Conservation (phyloP, 2,888 invertebrate genomes). For the Dermolepida albohirtum region DNA sequence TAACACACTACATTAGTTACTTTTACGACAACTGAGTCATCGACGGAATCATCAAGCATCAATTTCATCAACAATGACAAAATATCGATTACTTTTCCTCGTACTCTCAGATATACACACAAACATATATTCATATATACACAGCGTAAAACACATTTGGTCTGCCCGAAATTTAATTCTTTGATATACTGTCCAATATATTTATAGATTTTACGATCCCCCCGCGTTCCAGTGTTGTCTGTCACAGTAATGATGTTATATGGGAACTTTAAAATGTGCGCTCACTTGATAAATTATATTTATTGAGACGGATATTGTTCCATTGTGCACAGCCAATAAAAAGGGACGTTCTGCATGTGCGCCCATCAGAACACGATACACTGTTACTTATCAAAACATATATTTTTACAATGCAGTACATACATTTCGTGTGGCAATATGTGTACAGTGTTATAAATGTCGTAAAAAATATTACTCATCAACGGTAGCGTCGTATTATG, state of each 20-base stretch:
- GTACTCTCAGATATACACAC: background rate
- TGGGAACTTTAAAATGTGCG: slow-evolving; percentile 40
- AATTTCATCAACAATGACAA: slow-evolving; percentile 2
- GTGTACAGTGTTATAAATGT: too few species aligned
- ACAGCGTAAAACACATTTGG: slow-evolving; percentile 25
- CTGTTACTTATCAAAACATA: too few species aligned
- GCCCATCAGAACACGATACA: too few species aligned
- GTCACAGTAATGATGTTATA: slow-evolving; percentile 43
- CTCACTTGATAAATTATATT: slow-evolving; percentile 42
- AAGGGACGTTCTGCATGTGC: slow-evolving; percentile 14
- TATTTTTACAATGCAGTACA: too few species aligned
- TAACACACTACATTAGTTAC: slow-evolving; percentile 14
- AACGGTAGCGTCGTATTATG: slow-evolving; percentile 23
- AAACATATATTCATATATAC: background rate
- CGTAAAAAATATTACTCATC: slow-evolving; percentile 40
- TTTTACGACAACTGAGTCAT: slow-evolving; percentile 31
- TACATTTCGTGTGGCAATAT: too few species aligned
- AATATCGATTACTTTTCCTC: slow-evolving; percentile 7
- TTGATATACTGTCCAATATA: slow-evolving; percentile 44
- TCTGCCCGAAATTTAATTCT: slow-evolving; percentile 44
- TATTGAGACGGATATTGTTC: slow-evolving; percentile 37
- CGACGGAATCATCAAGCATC: background rate
- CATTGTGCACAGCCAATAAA: slow-evolving; percentile 11
- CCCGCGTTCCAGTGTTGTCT: slow-evolving; percentile 23
- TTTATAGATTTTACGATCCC: slow-evolving; percentile 47